phyloP scores from a whole-genome alignment of 2,113 vertebrate species.

The Pangasianodon gigas region DNA sequence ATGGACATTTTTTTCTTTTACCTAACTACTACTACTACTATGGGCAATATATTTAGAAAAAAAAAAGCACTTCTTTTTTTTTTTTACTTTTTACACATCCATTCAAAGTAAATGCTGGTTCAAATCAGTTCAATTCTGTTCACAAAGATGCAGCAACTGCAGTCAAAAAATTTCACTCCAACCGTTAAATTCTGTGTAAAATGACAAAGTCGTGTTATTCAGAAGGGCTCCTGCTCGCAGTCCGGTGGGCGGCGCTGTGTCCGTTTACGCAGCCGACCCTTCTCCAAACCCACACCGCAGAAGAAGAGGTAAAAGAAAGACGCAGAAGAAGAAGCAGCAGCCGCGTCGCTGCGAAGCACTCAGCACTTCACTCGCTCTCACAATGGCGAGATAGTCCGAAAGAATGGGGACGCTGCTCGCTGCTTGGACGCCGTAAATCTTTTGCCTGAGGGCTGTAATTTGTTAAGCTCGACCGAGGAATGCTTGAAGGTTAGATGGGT shows the following conservation, averaged over 20 bases:
- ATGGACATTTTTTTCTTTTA: neutral
- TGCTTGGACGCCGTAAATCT: conserved; percentile 13
- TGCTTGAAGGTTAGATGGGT: conserved; percentile 47
- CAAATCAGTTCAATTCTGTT: neutral
- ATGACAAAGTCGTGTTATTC: neutral
- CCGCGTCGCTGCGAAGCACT: conserved; percentile 47
- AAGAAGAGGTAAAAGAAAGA: neutral
- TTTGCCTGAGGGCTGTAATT: neutral
- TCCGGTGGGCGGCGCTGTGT: conserved; percentile 26
- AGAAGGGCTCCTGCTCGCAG: neutral
- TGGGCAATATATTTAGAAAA: neutral
- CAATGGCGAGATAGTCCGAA: conserved; percentile 55
- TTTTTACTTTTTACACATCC: neutral
- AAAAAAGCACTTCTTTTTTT: neutral
- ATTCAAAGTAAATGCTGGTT: neutral
- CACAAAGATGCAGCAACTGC: neutral
- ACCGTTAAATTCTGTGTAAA: neutral
- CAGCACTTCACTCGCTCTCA: conserved; percentile 41
- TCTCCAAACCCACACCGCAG: neutral
- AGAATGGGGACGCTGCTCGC: conserved; percentile 50
- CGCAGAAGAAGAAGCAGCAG: conserved; percentile 51
- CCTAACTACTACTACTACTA: neutral
- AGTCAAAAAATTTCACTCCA: neutral
- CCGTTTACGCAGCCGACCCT: too few relatives aligned
- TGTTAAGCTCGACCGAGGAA: conserved; percentile 18